Evolutionary conservation across 2,797 vertebrate species (phyloP), one percentile per base, ranked within the genome.

Genomic region (Coracias cyanogaster): DNA sequence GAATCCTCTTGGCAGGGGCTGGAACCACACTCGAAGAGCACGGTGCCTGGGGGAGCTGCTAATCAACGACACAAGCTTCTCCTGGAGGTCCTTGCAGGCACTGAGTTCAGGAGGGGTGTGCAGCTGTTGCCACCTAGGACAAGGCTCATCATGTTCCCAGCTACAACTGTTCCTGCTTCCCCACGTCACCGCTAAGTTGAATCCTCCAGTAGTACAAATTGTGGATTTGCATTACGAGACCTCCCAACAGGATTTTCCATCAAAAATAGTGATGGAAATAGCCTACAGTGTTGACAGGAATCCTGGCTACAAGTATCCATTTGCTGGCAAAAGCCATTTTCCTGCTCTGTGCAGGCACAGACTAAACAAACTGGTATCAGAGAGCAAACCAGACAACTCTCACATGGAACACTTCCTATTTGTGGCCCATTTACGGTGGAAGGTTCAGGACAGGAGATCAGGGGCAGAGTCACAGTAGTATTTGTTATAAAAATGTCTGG

Each of bases 401-500:
- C 86, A 73, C 60, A 66, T 71, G 60, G 92, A 95, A 96, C 81
- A 65, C 21, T 93, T 96, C 93, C 93, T 87, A n/a, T 35, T 10
- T 70, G 39, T 41, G 61, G 67, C 24, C 35, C 28, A 57, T 64
- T 93, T 73, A 80, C 0, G 0, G 66, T 58, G 71, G 78, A 92
- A 67, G 39, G 64, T 31, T 80, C 60, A 90, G 52, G 28, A 93
- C 55, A 77, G 48, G 65, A 91, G 72, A 94, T 35, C 52, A 69
- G 79, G 54, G 70, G 31, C 37, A 93, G 60, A 93, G 52, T 62
- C 66, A 88, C 62, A 74, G 12, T 60, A 86, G 90, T 88, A 76
- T 91, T 93, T 95, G 83, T 92, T 93, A 94, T 51, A 11, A 93
- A 93, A 84, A 65, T 7, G 86, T 89, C 90, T 95, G 78, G 31